These are phyloP conservation scores for Saturnia pavonia DNA, from an alignment of 2,888 invertebrate species.

Conservation along the genomic window DNA sequence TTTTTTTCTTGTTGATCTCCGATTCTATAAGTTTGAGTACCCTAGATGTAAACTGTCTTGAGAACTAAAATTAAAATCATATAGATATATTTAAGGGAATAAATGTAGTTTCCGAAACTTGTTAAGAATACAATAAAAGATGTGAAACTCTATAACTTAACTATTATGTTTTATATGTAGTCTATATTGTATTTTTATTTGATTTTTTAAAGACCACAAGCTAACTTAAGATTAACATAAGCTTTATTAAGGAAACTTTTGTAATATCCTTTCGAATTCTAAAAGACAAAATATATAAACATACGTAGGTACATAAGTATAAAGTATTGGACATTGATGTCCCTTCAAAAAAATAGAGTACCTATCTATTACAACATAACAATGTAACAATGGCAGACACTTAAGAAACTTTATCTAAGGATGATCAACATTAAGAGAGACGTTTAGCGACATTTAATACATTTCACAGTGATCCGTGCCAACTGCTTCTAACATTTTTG, in stretches of 20 bases:
- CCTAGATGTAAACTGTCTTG: no score
- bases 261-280: not conserved
- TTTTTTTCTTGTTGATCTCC: no score
- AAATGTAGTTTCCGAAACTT: no score
- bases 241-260: no score
- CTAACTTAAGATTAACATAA: no score
- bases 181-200: not conserved
- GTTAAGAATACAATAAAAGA: no score
- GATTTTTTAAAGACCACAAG: no score
- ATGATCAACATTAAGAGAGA: conserved; percentile 43
- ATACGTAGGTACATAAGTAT: not conserved
- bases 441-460: conserved; percentile 63
- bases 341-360: not conserved
- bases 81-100: no score
- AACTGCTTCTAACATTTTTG: conserved; percentile 36
- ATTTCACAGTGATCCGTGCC: conserved; percentile 52
- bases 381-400: conserved; percentile 34
- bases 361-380: conserved; percentile 37
- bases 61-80: no score
- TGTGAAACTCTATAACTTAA: no score
- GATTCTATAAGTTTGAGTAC: no score
- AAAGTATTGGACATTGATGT: not conserved
- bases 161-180: no score
- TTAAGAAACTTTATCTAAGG: conserved; percentile 25
- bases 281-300: not conserved